A percentile compares a stretch with the other conserved stretches of the same genome.
These are phyloP conservation scores for Acanthococcus lagerstroemiae DNA, from an alignment of 2,888 invertebrate species.

Conservation along the genomic window DNA sequence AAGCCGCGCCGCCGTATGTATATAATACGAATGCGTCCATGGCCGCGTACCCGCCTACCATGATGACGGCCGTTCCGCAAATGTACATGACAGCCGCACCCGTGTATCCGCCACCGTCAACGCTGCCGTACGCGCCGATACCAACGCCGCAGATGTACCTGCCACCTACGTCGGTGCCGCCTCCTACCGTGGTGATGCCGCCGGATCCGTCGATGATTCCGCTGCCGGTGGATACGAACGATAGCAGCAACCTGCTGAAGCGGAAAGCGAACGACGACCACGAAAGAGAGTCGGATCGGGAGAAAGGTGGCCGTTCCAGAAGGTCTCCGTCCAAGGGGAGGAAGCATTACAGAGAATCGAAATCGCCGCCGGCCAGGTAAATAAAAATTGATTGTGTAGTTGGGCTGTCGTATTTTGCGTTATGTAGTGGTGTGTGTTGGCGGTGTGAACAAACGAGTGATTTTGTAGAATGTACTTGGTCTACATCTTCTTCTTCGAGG, in stretches of 20 bases:
- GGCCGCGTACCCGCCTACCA: neutral
- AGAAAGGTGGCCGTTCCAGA: no score
- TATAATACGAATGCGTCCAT: neutral
- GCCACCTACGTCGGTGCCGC: neutral
- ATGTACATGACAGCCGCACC: slow-evolving; percentile 10
- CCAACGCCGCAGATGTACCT: slow-evolving; percentile 5
- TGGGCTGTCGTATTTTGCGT: no score
- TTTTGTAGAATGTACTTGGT: neutral
- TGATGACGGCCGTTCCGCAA: neutral
- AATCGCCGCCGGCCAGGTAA: slow-evolving; percentile 13
- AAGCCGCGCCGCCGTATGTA: neutral
- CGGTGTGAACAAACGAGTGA: neutral
- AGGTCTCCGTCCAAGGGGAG: neutral
- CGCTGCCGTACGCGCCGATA: slow-evolving; percentile 3
- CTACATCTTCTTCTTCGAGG: neutral
- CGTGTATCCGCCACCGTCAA: slow-evolving; percentile 7
- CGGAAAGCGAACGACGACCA: neutral
- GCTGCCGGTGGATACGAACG: neutral
- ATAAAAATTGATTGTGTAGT: no score
- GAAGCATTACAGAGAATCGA: neutral
- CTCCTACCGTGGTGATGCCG: no score
- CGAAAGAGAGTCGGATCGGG: neutral
- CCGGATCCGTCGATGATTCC: slow-evolving; percentile 21
- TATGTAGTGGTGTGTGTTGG: neutral
- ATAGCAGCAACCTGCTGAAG: neutral